phyloP scores from a whole-genome alignment of 2,113 vertebrate genomes.

The Notarius quadriscutis region DNA sequence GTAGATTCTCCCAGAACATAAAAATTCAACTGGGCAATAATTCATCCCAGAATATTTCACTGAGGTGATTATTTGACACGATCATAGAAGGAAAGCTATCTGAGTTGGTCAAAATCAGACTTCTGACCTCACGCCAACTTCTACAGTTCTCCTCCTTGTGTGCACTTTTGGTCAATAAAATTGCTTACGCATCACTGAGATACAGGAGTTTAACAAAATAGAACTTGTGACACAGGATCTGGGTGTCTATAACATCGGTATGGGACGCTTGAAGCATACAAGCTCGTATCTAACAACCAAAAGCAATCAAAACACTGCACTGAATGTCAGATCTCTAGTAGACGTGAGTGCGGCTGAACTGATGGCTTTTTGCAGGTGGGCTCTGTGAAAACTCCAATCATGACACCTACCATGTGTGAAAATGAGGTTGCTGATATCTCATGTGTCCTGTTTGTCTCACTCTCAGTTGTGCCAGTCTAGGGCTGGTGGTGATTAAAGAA shows the following conservation, averaged over 20 bases:
- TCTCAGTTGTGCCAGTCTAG: constrained; percentile 40
- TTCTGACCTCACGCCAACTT: not conserved
- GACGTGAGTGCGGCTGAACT: not conserved
- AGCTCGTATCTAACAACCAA: not conserved
- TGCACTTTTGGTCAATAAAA: not conserved
- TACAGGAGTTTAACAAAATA: not conserved
- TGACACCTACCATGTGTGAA: not conserved
- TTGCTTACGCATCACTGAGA: not conserved
- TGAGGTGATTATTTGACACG: not conserved
- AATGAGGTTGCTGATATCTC: not conserved
- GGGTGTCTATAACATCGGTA: not conserved
- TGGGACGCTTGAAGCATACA: not conserved
- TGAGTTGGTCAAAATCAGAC: not conserved
- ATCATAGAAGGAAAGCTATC: not conserved
- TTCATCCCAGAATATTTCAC: not conserved
- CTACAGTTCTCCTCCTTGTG: not conserved
- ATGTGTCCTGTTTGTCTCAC: not conserved
- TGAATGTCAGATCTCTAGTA: not conserved
- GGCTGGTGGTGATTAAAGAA: constrained; percentile 9
- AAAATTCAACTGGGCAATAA: not conserved
- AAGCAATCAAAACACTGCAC: not conserved
- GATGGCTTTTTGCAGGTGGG: not conserved
- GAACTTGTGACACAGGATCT: not conserved
- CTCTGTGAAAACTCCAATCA: not conserved
- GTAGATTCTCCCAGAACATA: not conserved